phyloP scores from a whole-genome alignment of 2,797 vertebrate genomes.

The Rhincodon typus region DNA sequence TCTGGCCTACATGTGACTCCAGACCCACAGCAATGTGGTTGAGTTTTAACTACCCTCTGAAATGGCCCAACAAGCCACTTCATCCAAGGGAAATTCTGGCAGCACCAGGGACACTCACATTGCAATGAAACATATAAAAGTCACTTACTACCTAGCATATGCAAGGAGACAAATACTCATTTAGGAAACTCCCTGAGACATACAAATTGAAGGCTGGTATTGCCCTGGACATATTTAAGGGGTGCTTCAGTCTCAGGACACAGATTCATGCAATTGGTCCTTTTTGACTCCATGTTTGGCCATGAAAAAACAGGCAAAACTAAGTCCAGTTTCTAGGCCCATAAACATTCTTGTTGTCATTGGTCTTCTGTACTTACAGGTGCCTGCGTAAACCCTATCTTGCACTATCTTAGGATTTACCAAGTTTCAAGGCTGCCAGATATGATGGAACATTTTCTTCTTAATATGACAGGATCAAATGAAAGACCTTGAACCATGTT shows the following conservation, averaged over 20 bases:
- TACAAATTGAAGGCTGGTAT: neutral
- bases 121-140: neutral
- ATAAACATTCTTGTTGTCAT: neutral
- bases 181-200: neutral
- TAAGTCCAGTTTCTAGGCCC: neutral
- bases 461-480: slow-evolving; percentile 55
- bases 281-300: neutral
- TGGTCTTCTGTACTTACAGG: neutral
- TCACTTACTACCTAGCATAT: neutral
- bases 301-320: neutral
- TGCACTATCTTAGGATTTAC: too few relatives aligned
- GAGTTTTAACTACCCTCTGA: neutral
- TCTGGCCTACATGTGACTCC: neutral
- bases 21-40: neutral
- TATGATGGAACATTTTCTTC: slow-evolving; percentile 45
- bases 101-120: neutral
- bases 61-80: neutral
- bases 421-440: neutral
- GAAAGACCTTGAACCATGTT: slow-evolving; percentile 60
- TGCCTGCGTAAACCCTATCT: neutral
- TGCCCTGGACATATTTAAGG: neutral
- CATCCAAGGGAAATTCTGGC: neutral
- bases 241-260: neutral
- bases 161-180: neutral
- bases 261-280: neutral